These are phyloP conservation scores for Scaptomyza tumidula DNA, from an alignment of 2,888 invertebrate genomes.

Conservation along the genomic window DNA sequence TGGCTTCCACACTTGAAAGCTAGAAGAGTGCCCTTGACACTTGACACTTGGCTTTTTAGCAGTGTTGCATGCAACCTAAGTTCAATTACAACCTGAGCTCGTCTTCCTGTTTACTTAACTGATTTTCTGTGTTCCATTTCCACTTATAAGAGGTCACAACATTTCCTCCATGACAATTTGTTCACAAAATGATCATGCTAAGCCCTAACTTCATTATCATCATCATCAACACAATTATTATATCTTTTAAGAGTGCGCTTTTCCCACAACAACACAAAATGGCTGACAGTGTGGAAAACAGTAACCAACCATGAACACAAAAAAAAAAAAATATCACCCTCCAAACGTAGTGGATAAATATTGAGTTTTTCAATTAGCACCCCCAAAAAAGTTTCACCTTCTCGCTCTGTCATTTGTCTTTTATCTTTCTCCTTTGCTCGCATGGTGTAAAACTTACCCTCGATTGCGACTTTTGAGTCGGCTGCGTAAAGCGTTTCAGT, in stretches of 20 bases:
- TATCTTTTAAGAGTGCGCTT: background rate
- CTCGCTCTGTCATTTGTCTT: slow-evolving; percentile 2
- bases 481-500: slow-evolving; percentile 8
- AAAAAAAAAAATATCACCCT: slow-evolving; percentile 23
- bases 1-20: slow-evolving; percentile 16
- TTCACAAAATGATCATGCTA: slow-evolving; percentile 38
- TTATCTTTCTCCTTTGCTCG: background rate
- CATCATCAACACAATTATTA: slow-evolving; percentile 3
- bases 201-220: slow-evolving; percentile 7
- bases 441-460: slow-evolving; percentile 39
- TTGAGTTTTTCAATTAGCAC: slow-evolving; percentile 76
- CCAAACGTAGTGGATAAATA: slow-evolving; percentile 60
- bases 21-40: slow-evolving; percentile 52
- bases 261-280: slow-evolving; percentile 50
- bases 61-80: slow-evolving; percentile 13
- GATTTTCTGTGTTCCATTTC: slow-evolving; percentile 66
- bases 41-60: slow-evolving; percentile 20
- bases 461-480: slow-evolving; percentile 25
- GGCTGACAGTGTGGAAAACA: slow-evolving; percentile 42
- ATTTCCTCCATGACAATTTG: slow-evolving; percentile 47
- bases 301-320: slow-evolving; percentile 17
- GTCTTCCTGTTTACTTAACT: slow-evolving; percentile 69
- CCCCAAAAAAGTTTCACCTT: slow-evolving; percentile 54
- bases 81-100: slow-evolving; percentile 30
- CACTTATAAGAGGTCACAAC: slow-evolving; percentile 46